Base-by-base conservation (phyloP, 2,113 vertebrate genomes). In the Pituophis catenifer region DNA sequence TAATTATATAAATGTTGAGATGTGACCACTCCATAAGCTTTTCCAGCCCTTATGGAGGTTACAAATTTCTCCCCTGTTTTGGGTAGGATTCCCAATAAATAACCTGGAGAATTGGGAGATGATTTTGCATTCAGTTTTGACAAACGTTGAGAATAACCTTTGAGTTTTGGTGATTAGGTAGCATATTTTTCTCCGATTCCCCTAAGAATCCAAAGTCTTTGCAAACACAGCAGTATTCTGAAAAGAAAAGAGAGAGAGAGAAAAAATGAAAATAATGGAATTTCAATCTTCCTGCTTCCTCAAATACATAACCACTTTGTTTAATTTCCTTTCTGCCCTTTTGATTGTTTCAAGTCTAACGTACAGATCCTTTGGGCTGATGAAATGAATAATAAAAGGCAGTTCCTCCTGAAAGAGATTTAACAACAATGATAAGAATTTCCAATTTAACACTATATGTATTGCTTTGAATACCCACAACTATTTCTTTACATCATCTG, bases 291-390 rank as follows among this genome's bases (percentile, higher is more conserved):
- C 93, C 89, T 24, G 58, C 33, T 33, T 65, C 50, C 52, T 92
- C 75, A 94, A 8, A 50, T 90, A 89, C 19, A 54, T 62, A 94
- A n/a, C 62, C 95, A 95, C 21, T 91, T 90, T 75, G 89, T 93
- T 95, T 94, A 94, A 97, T 97, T 97, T 97, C 95, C 93, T 0
- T 92, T 95, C 93, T 94, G 86, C 54, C 50, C 8, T 92, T 94
- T 93, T 89, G 89, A 65, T 92, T 65, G 93, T 3, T 29, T 57
- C 89, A 95, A 2, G 70, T 94, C 85, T 93, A 54, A 95, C 90
- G 92, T 94, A 52, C 19, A 93, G 93, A 90, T 93, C 94, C 75
- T 94, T 90, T 87, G 88, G 62, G 57, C 93, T 90, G 52, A 93
- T 57, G 86, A 90, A 96, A 94, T 91, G 93, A 96, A 89, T 93